Conservation (phyloP, 2,113 vertebrate genomes). For the Theropithecus gelada region DNA sequence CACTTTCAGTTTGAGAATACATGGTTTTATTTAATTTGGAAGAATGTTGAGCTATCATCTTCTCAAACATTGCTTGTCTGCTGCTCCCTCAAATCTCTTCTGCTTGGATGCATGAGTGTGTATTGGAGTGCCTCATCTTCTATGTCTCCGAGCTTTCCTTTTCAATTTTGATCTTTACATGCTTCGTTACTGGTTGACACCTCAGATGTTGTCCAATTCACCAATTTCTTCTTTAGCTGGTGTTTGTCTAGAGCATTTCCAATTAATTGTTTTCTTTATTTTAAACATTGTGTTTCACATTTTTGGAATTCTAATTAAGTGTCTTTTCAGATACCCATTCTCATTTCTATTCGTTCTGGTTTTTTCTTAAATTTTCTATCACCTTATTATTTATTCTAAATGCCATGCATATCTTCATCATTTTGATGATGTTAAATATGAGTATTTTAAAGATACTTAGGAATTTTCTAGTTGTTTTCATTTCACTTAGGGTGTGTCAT, state of each 20-base stretch:
- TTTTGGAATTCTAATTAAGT: background rate
- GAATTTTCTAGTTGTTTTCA: background rate
- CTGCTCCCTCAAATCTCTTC: background rate
- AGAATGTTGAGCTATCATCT: background rate
- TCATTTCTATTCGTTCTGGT: background rate
- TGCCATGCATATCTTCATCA: background rate
- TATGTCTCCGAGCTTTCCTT: background rate
- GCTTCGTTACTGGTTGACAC: background rate
- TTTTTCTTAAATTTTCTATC: background rate
- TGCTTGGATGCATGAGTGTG: background rate
- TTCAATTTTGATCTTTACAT: background rate
- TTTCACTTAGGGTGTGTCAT: background rate
- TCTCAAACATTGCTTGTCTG: background rate
- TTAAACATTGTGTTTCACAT: background rate
- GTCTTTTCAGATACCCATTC: background rate
- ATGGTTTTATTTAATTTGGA: background rate
- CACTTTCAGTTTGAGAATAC: background rate
- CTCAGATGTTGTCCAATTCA: background rate
- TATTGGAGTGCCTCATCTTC: background rate
- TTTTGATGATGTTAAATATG: background rate
- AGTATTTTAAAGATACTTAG: background rate
- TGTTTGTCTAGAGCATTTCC: background rate
- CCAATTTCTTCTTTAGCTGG: conserved; percentile 1
- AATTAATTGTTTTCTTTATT: conserved; percentile 1
- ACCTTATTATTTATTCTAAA: background rate